Conservation (phyloP, 2,888 invertebrate species). For the Cosmorhoe ocellata region DNA sequence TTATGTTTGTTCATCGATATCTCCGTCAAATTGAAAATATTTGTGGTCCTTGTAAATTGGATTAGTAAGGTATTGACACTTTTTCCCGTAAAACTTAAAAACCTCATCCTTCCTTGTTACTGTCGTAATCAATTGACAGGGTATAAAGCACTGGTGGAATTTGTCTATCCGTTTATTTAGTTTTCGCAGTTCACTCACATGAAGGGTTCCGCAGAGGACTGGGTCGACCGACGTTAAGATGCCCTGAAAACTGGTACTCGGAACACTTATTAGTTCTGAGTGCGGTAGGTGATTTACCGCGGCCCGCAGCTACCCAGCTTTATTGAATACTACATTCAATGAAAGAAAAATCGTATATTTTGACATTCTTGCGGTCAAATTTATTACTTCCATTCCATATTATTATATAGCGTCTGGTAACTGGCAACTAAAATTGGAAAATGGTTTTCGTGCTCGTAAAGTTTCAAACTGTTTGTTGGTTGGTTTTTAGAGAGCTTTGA, state of each 20-base stretch:
- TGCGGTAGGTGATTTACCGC: conserved; percentile 67
- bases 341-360: conserved; percentile 77
- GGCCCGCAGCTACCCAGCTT: conserved; percentile 53
- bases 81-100: too few relatives aligned
- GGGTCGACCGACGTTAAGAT: conserved; percentile 20
- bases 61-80: too few relatives aligned
- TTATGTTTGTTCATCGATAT: too few relatives aligned
- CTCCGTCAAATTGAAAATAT: too few relatives aligned
- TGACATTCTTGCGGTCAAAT: conserved; percentile 63
- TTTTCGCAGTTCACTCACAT: conserved; percentile 17
- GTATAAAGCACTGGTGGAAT: conserved; percentile 16
- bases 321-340: conserved; percentile 73
- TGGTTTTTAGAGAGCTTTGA: conserved; percentile 7
- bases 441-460: conserved; percentile 1
- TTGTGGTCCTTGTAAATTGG: too few relatives aligned
- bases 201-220: neutral
- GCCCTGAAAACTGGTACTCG: conserved; percentile 48
- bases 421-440: conserved; percentile 62
- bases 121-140: conserved; percentile 16
- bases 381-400: conserved; percentile 62
- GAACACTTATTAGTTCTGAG: conserved; percentile 48
- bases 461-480: conserved; percentile 15
- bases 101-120: conserved; percentile 9
- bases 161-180: conserved; percentile 25
- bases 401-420: conserved; percentile 54